phyloP scores from a whole-genome alignment of 1,140 invertebrate species.

The Tetragonula clypearis region DNA sequence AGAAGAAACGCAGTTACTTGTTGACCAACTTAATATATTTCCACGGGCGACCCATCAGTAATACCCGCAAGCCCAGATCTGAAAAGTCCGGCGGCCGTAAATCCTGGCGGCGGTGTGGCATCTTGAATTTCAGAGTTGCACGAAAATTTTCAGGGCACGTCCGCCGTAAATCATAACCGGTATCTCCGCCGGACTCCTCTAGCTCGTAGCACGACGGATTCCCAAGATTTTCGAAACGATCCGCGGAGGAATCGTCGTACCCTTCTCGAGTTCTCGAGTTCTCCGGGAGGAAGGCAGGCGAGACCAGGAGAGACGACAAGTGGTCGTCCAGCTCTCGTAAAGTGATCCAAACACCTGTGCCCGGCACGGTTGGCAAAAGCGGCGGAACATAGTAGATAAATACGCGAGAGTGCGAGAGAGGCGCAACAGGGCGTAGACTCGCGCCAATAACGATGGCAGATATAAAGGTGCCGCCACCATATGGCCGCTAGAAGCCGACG shows the following conservation, averaged over 20 bases:
- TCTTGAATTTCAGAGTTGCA: conserved; percentile 20
- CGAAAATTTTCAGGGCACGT: conserved; percentile 7
- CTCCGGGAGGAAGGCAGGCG: neutral
- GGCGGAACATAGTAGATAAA: conserved; percentile 53
- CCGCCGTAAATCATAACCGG: neutral
- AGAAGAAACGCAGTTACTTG: too few relatives aligned
- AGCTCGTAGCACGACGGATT: neutral
- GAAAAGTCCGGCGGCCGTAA: conserved; percentile 2
- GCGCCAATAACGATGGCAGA: conserved; percentile 72
- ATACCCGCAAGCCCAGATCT: neutral
- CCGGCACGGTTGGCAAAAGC: conserved; percentile 8
- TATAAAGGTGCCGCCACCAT: conserved; percentile 77
- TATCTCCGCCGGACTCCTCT: neutral
- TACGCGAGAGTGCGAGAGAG: conserved; percentile 52
- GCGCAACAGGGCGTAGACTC: conserved; percentile 61
- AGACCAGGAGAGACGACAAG: conserved; percentile 3
- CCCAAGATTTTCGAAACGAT: conserved; percentile 18
- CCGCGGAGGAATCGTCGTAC: neutral
- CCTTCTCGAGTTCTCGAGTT: neutral
- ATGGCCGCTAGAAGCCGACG: conserved; percentile 62
- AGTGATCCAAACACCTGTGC: conserved; percentile 39
- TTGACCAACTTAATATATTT: neutral
- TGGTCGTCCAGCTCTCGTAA: conserved; percentile 1
- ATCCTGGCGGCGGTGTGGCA: neutral
- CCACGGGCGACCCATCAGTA: neutral